These are phyloP conservation scores for Catharus bicknelli DNA, from an alignment of 2,113 vertebrate species.

Conservation along the genomic window DNA sequence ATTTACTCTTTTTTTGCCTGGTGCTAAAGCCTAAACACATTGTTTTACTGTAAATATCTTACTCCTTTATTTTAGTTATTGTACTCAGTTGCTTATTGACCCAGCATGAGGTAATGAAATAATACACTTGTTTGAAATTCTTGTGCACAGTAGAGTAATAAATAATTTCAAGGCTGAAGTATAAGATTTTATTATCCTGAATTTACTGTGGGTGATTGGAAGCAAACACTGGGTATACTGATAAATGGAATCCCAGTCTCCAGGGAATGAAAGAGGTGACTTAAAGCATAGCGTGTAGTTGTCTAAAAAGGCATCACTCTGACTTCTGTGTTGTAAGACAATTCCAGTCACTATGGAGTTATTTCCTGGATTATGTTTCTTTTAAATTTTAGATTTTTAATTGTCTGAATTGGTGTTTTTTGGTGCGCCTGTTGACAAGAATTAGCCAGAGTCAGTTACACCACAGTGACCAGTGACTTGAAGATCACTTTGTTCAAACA, in stretches of 20 bases:
- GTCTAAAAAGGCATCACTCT: not conserved
- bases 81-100: not conserved
- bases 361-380: not conserved
- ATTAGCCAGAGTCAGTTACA: not conserved
- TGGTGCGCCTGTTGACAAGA: not conserved
- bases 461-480: not conserved
- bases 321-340: not conserved
- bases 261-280: not conserved
- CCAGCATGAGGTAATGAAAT: not conserved
- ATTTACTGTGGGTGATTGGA: not conserved
- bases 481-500: not conserved
- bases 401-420: not conserved
- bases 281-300: not conserved
- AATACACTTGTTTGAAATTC: not conserved
- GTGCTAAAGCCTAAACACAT: not conserved
- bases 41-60: not conserved
- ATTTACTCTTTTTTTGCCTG: not conserved
- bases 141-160: not conserved
- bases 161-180: not conserved
- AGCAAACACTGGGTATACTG: not conserved
- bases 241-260: not conserved
- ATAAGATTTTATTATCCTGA: not conserved
- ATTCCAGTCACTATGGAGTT: not conserved
- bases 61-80: not conserved
- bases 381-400: not conserved